Conservation (phyloP, 2,888 invertebrate species). For the Hybos culiciformis region DNA sequence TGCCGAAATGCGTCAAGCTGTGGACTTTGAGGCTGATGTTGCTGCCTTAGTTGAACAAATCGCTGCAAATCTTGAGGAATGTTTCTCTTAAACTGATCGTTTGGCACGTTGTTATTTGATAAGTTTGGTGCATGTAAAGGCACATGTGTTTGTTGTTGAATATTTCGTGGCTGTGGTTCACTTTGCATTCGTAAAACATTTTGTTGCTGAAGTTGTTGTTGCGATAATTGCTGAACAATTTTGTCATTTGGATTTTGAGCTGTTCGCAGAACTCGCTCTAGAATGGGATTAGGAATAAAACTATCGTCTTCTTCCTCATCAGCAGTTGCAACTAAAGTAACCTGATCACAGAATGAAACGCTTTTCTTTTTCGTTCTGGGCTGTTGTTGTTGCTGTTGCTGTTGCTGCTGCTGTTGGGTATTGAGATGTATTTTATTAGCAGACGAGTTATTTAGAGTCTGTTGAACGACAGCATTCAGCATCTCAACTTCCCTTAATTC, state of each 20-base stretch:
- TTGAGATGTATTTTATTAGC: background rate
- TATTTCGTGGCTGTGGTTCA: slow-evolving; percentile 29
- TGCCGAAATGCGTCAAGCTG: slow-evolving; percentile 22
- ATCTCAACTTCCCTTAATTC: slow-evolving; percentile 44
- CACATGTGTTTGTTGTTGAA: slow-evolving; percentile 18
- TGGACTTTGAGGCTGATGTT: slow-evolving; percentile 15
- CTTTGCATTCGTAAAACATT: slow-evolving; percentile 39
- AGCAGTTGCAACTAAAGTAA: slow-evolving; percentile 81
- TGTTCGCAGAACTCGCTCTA: slow-evolving; percentile 71
- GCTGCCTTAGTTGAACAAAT: slow-evolving; percentile 27
- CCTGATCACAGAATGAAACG: slow-evolving; percentile 90
- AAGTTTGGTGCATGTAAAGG: background rate
- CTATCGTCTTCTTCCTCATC: slow-evolving; percentile 85
- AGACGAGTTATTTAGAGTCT: slow-evolving; percentile 40
- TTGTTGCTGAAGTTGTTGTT: slow-evolving; percentile 38
- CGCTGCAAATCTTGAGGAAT: slow-evolving; percentile 29
- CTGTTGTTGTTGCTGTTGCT: slow-evolving; percentile 37
- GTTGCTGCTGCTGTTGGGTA: slow-evolving; percentile 22
- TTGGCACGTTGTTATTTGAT: slow-evolving; percentile 2
- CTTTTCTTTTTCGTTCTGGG: slow-evolving; percentile 75
- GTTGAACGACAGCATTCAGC: slow-evolving; percentile 41
- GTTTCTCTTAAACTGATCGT: slow-evolving; percentile 16
- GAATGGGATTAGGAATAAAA: slow-evolving; percentile 80
- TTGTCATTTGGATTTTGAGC: slow-evolving; percentile 49
- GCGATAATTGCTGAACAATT: slow-evolving; percentile 45